Conservation (phyloP, 1,140 invertebrate genomes). For the Xylocopa sonorina region DNA sequence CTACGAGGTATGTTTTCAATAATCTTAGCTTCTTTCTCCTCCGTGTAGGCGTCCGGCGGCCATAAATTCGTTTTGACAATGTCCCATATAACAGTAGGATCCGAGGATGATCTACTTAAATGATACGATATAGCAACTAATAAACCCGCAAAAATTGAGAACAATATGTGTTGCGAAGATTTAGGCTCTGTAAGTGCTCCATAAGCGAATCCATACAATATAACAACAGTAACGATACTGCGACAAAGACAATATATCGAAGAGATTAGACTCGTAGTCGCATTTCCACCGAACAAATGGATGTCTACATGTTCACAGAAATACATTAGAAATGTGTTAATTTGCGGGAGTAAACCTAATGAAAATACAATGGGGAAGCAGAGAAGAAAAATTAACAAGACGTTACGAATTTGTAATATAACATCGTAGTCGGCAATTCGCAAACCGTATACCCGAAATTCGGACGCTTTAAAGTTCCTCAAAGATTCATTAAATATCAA, state of each 20-base stretch:
- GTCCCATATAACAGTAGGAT: constrained; percentile 95
- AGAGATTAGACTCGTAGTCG: constrained; percentile 93
- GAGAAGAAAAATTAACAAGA: constrained; percentile 90
- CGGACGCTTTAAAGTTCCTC: constrained; percentile 78
- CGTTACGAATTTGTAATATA: constrained; percentile 87
- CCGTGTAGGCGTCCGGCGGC: constrained; percentile 85
- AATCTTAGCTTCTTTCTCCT: constrained; percentile 78
- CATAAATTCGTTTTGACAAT: constrained; percentile 90
- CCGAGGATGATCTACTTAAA: constrained; percentile 93
- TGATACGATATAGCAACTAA: constrained; percentile 95
- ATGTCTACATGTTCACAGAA: constrained; percentile 98
- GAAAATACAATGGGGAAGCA: constrained; percentile 97
- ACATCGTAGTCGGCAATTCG: constrained; percentile 87
- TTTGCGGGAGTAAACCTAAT: constrained; percentile 96
- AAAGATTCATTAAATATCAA: constrained; percentile 85
- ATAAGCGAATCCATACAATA: constrained; percentile 95
- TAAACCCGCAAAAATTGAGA: constrained; percentile 97
- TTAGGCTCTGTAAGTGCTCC: constrained; percentile 90
- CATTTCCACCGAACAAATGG: constrained; percentile 98
- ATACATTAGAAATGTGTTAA: constrained; percentile 98
- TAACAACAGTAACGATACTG: constrained; percentile 89
- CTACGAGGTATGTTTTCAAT: constrained; percentile 72
- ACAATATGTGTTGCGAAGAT: constrained; percentile 94
- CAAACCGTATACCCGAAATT: constrained; percentile 89
- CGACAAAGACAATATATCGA: constrained; percentile 93